Percentiles rank a stretch among this genome's conserved stretches.
Evolutionary conservation across 2,797 vertebrate species (phyloP).

Genomic region (Rhynchonycteris naso): DNA sequence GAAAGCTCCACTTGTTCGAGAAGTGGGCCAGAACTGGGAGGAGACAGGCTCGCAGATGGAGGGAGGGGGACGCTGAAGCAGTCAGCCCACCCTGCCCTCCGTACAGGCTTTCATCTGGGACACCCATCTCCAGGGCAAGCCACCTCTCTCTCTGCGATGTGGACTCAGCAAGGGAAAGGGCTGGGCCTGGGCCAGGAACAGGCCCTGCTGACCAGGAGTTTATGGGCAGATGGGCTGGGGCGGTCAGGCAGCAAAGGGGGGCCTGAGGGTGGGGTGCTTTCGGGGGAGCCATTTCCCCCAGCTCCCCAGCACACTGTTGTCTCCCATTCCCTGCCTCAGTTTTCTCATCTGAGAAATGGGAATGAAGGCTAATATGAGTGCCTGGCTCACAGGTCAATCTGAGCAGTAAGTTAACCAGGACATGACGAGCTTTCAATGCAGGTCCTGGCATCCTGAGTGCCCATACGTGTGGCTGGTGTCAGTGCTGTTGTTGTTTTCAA

Average conservation of each 20-base stretch:
- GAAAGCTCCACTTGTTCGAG: background rate
- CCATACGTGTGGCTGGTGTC: accelerated
- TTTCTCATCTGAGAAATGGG: background rate
- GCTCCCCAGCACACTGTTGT: background rate
- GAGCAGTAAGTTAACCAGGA: background rate
- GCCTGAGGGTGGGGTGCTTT: background rate
- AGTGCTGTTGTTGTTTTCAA: accelerated
- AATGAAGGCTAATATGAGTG: accelerated
- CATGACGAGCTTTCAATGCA: accelerated
- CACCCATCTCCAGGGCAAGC: background rate
- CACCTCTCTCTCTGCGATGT: background rate
- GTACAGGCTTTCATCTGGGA: background rate
- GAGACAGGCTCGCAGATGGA: background rate
- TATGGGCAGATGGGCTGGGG: background rate
- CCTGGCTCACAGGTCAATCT: too few relatives aligned
- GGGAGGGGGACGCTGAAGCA: too few relatives aligned
- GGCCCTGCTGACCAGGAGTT: background rate
- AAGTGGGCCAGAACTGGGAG: background rate
- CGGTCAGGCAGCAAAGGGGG: background rate
- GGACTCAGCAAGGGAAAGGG: background rate
- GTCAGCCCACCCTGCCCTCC: background rate
- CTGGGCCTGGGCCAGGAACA: background rate
- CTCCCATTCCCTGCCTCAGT: background rate
- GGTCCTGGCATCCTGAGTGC: background rate
- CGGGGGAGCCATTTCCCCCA: accelerated